These are phyloP conservation scores for Sphenopsis melanotis DNA, from an alignment of 2,797 vertebrate genomes.

Conservation along the genomic window DNA sequence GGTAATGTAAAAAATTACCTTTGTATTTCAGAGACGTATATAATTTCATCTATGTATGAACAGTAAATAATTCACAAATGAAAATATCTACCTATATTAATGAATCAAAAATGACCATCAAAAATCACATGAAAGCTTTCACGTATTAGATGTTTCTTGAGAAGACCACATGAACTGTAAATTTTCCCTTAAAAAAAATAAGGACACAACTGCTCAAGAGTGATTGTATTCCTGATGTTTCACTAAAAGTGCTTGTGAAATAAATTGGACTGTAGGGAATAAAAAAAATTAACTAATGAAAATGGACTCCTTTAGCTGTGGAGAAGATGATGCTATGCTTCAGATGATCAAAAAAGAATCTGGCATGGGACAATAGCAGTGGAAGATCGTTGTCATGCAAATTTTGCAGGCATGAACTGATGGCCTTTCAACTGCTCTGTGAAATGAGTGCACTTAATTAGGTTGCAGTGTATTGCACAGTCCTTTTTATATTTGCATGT, in stretches of 20 bases:
- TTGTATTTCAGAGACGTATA: neutral
- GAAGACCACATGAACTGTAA: neutral
- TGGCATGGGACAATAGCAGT: neutral
- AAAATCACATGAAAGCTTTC: neutral
- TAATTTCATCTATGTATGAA: neutral
- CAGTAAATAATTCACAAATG: neutral
- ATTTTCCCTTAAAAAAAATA: neutral
- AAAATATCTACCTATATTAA: neutral
- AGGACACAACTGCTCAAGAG: neutral
- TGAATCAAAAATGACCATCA: neutral
- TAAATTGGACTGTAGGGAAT: neutral
- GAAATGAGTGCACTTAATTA: conserved; percentile 6
- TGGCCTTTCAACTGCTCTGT: neutral
- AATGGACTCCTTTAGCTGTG: neutral
- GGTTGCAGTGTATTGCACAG: neutral
- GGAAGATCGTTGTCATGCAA: conserved; percentile 10
- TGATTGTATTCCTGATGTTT: neutral
- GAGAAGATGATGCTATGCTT: neutral
- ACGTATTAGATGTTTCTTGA: neutral
- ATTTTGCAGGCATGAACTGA: neutral
- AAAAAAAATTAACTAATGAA: conserved; percentile 12
- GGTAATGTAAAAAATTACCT: neutral
- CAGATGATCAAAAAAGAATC: neutral
- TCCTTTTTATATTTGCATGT: neutral
- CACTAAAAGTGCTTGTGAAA: neutral